Conservation (phyloP, 2,797 vertebrate genomes). For the Sarcoramphus papa region DNA sequence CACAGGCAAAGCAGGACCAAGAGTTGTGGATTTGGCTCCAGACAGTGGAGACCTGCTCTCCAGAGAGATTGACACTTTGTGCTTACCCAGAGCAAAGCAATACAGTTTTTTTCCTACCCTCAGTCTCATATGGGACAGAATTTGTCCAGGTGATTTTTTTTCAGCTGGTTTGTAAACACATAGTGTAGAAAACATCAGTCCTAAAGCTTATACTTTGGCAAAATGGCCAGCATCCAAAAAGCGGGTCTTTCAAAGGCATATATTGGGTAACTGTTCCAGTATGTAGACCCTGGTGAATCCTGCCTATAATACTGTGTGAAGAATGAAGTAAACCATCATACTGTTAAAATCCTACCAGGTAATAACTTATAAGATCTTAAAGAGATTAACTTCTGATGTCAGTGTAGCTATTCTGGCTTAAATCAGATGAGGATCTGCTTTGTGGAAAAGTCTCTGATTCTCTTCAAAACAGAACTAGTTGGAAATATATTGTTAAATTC, state of each 20-base stretch:
- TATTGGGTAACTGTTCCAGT: not conserved
- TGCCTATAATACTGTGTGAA: not conserved
- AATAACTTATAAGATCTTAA: not conserved
- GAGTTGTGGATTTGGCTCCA: not conserved
- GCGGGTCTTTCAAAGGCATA: not conserved
- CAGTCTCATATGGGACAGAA: not conserved
- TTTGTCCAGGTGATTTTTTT: not conserved
- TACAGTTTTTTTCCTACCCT: not conserved
- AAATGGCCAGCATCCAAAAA: not conserved
- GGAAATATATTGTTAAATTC: not conserved
- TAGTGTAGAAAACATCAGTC: not conserved
- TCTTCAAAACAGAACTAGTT: not conserved
- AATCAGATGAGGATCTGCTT: not conserved
- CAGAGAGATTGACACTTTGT: not conserved
- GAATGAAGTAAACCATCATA: not conserved
- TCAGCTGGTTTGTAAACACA: not conserved
- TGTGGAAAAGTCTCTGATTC: not conserved
- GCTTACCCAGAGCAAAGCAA: not conserved
- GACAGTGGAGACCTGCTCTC: not conserved
- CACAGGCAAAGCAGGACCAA: not conserved
- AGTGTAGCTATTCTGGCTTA: not conserved
- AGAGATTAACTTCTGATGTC: not conserved
- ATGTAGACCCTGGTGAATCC: not conserved
- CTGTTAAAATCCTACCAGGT: not conserved
- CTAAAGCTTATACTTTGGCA: not conserved